Conservation (phyloP, 2,797 vertebrate genomes). For the Sitta carolinensis region DNA sequence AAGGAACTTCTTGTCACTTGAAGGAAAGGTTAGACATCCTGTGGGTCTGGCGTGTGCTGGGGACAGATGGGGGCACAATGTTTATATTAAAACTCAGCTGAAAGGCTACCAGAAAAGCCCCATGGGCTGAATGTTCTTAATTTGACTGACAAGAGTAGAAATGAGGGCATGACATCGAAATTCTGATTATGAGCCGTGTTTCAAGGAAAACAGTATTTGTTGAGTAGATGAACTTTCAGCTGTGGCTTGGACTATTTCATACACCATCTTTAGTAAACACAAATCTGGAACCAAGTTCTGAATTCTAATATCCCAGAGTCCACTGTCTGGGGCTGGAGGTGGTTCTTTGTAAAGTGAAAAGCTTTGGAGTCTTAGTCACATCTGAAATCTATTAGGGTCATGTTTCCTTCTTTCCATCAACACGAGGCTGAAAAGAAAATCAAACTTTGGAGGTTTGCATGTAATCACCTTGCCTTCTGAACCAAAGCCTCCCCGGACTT, state of each 20-base stretch:
- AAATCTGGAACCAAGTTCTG: not conserved
- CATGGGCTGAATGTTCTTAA: not conserved
- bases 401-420: not conserved
- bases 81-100: not conserved
- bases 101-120: not conserved
- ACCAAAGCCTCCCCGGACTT: not conserved
- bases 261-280: not conserved
- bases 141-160: not conserved
- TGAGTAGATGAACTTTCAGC: not conserved
- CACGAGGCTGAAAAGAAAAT: not conserved
- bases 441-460: not conserved
- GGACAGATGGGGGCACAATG: not conserved
- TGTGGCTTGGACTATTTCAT: not conserved
- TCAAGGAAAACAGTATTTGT: not conserved
- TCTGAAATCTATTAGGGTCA: not conserved
- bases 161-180: not conserved
- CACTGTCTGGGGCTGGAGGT: not conserved
- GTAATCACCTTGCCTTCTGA: not conserved
- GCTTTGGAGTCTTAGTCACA: not conserved
- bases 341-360: not conserved
- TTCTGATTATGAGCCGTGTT: not conserved
- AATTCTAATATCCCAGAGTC: not conserved
- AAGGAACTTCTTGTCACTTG: not conserved
- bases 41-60: not conserved
- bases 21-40: not conserved